phyloP scores from a whole-genome alignment of 2,888 invertebrate genomes.

The Leucoptera coffeella region DNA sequence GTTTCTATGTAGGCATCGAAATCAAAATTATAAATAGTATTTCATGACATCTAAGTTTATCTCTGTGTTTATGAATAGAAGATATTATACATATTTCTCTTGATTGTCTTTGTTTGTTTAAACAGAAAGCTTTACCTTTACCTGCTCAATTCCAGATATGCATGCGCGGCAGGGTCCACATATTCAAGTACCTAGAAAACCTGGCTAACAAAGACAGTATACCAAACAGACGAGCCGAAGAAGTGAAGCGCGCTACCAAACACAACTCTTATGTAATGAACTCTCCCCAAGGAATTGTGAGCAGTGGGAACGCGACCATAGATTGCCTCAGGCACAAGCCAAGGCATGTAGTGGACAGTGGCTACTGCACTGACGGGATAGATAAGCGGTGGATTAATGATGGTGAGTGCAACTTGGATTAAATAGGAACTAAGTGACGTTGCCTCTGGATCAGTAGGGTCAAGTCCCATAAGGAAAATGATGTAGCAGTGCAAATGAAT shows the following conservation, averaged over 20 bases:
- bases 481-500: too few species aligned
- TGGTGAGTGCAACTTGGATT: constrained; percentile 36
- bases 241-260: constrained; percentile 35
- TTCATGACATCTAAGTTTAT: too few species aligned
- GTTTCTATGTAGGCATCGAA: too few species aligned
- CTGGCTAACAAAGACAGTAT: constrained; percentile 67
- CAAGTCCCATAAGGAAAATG: too few species aligned
- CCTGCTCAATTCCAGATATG: constrained; percentile 72
- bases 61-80: too few species aligned
- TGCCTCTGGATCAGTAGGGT: too few species aligned
- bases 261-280: constrained; percentile 30
- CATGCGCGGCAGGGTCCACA: constrained; percentile 87
- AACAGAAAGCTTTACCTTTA: too few species aligned
- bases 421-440: too few species aligned
- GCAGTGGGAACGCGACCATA: constrained; percentile 39
- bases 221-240: constrained; percentile 41
- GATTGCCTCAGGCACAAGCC: constrained; percentile 43
- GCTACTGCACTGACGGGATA: constrained; percentile 81
- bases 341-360: constrained; percentile 78
- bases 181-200: constrained; percentile 89
- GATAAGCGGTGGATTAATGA: constrained; percentile 85
- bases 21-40: too few species aligned
- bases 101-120: too few species aligned
- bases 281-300: constrained; percentile 24
- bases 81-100: too few species aligned